Conservation (phyloP, 2,113 vertebrate genomes). For the Takifugu flavidus region DNA sequence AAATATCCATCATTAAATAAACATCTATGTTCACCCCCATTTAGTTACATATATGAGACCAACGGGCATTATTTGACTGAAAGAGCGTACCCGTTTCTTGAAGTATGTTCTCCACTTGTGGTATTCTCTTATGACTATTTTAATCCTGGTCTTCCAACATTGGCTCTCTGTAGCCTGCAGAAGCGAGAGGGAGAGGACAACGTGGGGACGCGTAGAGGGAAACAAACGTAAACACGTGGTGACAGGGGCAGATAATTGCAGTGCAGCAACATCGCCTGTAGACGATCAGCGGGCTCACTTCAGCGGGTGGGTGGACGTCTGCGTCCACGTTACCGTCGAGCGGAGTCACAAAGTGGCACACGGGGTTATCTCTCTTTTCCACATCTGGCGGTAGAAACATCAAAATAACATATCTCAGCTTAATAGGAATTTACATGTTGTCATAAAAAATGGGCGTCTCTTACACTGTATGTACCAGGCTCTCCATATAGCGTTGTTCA, state of each 20-base stretch:
- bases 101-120: conserved; percentile 99
- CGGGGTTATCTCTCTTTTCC: conserved; percentile 91
- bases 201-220: background rate
- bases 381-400: conserved; percentile 76
- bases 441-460: conserved; percentile 35
- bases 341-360: conserved; percentile 95
- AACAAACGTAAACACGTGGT: background rate
- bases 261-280: no score
- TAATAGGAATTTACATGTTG: background rate
- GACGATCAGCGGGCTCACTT: conserved; percentile 67
- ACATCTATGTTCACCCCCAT: background rate
- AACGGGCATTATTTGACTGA: background rate
- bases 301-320: conserved; percentile 84
- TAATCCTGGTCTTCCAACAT: conserved; percentile 93
- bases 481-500: conserved; percentile 99
- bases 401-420: background rate
- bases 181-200: conserved; percentile 22
- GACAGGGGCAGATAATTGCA: background rate
- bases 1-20: conserved; percentile 6
- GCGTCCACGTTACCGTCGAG: conserved; percentile 87
- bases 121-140: conserved; percentile 94
- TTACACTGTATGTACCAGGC: conserved; percentile 99
- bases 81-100: conserved; percentile 88
- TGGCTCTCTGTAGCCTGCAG: conserved; percentile 87
- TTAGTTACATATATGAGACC: background rate